Evolutionary conservation across 1,140 invertebrate genomes (phyloP).

Genomic region (Chrysoperla carnea): DNA sequence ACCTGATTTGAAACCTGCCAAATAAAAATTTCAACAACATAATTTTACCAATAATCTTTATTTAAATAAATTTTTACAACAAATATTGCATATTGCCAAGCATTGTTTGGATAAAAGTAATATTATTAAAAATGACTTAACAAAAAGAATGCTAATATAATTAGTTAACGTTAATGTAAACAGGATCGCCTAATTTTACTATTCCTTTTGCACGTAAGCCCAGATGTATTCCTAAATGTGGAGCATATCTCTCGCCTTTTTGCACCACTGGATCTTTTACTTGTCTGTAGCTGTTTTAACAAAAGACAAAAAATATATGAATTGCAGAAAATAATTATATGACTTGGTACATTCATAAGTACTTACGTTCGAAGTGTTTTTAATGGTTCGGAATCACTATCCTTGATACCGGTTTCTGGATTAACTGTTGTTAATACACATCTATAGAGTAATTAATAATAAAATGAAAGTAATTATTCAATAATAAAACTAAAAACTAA

Average conservation of each 20-base stretch:
- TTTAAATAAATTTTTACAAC: too few relatives aligned
- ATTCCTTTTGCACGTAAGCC: constrained; percentile 16
- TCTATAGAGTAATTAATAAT: constrained; percentile 16
- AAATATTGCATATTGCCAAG: too few relatives aligned
- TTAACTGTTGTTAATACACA: constrained; percentile 40
- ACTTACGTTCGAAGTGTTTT: constrained; percentile 31
- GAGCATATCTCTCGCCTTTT: constrained; percentile 13
- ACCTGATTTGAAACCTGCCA: too few relatives aligned
- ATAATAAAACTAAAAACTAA: too few relatives aligned
- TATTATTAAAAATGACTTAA: too few relatives aligned
- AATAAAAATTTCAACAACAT: too few relatives aligned
- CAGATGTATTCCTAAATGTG: constrained; percentile 24
- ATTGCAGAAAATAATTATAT: not conserved
- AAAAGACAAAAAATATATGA: too few relatives aligned
- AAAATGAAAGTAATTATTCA: too few relatives aligned
- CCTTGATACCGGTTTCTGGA: constrained; percentile 29
- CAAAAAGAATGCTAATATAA: too few relatives aligned
- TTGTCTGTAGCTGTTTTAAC: constrained; percentile 19
- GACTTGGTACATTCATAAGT: not conserved
- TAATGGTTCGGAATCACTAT: constrained; percentile 30
- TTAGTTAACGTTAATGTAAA: constrained; percentile 11
- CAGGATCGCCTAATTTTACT: constrained; percentile 18
- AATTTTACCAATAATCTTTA: too few relatives aligned
- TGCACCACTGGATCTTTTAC: constrained; percentile 17
- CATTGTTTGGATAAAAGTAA: too few relatives aligned